Evolutionary conservation across 2,888 invertebrate genomes (phyloP).

Genomic region (Eulithis prunata): DNA sequence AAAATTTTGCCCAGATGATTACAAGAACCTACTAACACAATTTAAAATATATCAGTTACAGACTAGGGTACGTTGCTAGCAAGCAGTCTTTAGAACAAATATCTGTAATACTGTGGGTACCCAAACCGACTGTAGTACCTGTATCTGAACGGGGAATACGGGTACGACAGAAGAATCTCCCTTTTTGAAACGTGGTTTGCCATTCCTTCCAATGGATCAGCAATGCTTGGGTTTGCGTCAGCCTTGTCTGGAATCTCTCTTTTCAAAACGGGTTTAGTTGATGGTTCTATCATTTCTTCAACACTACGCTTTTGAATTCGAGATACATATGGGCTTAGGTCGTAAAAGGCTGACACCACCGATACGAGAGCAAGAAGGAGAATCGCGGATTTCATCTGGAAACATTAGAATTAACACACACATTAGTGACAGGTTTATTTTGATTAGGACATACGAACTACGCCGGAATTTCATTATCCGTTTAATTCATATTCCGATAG

Average conservation of each 20-base stretch:
- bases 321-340: not conserved
- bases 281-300: not conserved
- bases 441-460: no score
- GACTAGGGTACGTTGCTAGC: not conserved
- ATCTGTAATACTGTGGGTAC: slow-evolving; percentile 3
- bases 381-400: slow-evolving; percentile 11
- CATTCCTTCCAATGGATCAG: no score
- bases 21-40: not conserved
- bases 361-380: not conserved
- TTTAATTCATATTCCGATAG: no score
- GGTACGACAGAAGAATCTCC: not conserved
- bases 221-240: no score
- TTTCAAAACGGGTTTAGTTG: not conserved
- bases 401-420: not conserved
- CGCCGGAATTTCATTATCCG: no score
- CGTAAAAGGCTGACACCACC: not conserved
- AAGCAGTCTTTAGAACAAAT: not conserved
- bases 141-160: slow-evolving; percentile 1
- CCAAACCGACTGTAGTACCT: not conserved
- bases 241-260: not conserved
- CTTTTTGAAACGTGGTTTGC: not conserved
- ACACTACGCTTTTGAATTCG: not conserved
- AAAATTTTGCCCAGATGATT: no score
- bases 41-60: not conserved
- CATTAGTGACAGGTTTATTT: no score